phyloP scores from a whole-genome alignment of 2,113 vertebrate genomes.

The zebrafish (Danio rerio) region DNA sequence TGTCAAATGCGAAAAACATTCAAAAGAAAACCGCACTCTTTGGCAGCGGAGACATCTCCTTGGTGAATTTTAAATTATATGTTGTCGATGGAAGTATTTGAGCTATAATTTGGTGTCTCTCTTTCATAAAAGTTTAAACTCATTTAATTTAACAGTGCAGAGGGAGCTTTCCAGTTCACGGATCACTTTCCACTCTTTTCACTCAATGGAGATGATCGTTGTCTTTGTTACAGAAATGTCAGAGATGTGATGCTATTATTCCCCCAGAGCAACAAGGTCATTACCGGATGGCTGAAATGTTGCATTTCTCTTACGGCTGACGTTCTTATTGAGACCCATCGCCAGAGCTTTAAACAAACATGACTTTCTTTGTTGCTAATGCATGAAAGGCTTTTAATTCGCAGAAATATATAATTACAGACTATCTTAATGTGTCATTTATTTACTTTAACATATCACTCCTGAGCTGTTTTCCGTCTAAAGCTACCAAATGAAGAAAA shows the following conservation, averaged over 20 bases:
- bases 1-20: conserved; percentile 86
- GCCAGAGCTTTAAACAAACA: background rate
- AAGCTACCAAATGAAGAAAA: conserved; percentile 17
- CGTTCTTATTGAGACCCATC: background rate
- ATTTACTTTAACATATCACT: conserved; percentile 9
- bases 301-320: conserved; percentile 19
- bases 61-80: conserved; percentile 90
- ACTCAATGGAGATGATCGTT: conserved; percentile 38
- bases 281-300: conserved; percentile 35
- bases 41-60: conserved; percentile 85
- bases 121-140: conserved; percentile 81
- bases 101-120: conserved; percentile 93
- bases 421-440: background rate
- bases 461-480: conserved; percentile 3
- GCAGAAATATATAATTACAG: conserved; percentile 24
- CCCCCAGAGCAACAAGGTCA: conserved; percentile 14
- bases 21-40: conserved; percentile 75
- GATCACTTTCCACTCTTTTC: conserved; percentile 51
- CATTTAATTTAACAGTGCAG: conserved; percentile 88
- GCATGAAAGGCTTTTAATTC: conserved; percentile 19
- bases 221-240: conserved; percentile 33
- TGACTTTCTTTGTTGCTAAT: background rate
- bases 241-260: conserved; percentile 30
- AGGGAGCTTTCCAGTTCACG: conserved; percentile 81
- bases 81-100: conserved; percentile 91